Evolutionary conservation across 2,888 invertebrate genomes (phyloP), one percentile per base, ranked within the genome.

Genomic region (Himalopsyche japonica): DNA sequence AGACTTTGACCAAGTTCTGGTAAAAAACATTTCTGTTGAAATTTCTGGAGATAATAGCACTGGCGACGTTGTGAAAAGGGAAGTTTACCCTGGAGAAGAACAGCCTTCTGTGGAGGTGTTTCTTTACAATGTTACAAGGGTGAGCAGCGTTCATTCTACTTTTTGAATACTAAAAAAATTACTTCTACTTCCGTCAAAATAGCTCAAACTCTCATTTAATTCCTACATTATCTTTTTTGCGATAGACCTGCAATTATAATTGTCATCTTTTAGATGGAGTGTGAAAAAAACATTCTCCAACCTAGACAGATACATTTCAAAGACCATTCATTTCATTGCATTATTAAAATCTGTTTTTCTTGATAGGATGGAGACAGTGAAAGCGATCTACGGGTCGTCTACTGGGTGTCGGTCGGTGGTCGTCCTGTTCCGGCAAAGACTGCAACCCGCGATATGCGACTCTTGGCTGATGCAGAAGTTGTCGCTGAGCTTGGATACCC

Each of bases 371-470:
- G 84, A 18, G 77, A 80, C 12, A 83, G 32, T 70, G 77, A 80
- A 80, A 90, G 90, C 5, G 89, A 90, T 84, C 91, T 94, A 8
- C 94, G 95, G 88, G 93, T 97, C 86, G 94, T 97, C 27, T 97
- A 97, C 89, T 95, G 96, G 48, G 97, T 97, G 10, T 92, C 95
- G 86, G 95, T 97, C 0, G 95, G 95, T 48, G 97, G 96, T 0
- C 93, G 95, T 87, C 96, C 97, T 0, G 96, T 97, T 0, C 93
- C 96, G 24, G 97, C 97, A 0, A 93, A 94, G 2, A 95, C 95
- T 2, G 97, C 97, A 0, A 96, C 97, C 1, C 94, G 95, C 86
- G 97, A 97, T 88, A 97, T 97, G 97, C 92, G 94, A 84, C 91
- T 97, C n/a, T 94, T 97, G 4, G 93, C 95, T 6, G 95, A 96